phyloP scores from a whole-genome alignment of 2,797 vertebrate genomes.

The Champsocephalus gunnari region DNA sequence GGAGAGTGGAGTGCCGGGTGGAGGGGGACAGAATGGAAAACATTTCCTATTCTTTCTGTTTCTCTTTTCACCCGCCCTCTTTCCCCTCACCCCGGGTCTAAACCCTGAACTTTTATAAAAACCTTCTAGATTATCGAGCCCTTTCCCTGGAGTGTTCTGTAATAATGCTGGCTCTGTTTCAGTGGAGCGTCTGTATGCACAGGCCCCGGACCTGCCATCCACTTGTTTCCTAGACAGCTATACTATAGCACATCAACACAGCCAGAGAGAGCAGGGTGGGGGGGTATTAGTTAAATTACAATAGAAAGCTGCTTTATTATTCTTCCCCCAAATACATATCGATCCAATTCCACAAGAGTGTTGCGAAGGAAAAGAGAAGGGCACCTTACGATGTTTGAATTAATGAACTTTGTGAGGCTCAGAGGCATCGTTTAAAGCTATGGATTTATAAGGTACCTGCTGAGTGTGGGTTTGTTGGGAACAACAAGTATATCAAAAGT shows the following conservation, averaged over 20 bases:
- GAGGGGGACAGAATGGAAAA: conserved; percentile 76
- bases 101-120: conserved; percentile 69
- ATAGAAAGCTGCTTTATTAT: conserved; percentile 60
- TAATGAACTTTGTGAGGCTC: conserved; percentile 34
- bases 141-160: conserved; percentile 62
- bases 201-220: conserved; percentile 53
- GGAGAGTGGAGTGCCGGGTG: conserved; percentile 49
- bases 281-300: conserved; percentile 54
- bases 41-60: conserved; percentile 77
- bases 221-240: conserved; percentile 67
- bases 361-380: conserved; percentile 5
- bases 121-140: conserved; percentile 31
- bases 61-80: conserved; percentile 62
- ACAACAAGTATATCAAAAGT: conserved; percentile 37
- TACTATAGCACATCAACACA: conserved; percentile 68
- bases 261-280: conserved; percentile 18
- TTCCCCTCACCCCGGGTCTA: conserved; percentile 58
- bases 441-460: conserved; percentile 36
- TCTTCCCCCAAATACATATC: conserved; percentile 47
- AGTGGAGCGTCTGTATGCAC: conserved; percentile 55
- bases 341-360: conserved; percentile 46
- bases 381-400: conserved; percentile 4
- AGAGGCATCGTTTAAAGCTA: conserved; percentile 31
- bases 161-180: conserved; percentile 68
- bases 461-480: conserved; percentile 23